Base-by-base conservation (phyloP, 2,888 invertebrate genomes). In the Eupithecia dodoneata region DNA sequence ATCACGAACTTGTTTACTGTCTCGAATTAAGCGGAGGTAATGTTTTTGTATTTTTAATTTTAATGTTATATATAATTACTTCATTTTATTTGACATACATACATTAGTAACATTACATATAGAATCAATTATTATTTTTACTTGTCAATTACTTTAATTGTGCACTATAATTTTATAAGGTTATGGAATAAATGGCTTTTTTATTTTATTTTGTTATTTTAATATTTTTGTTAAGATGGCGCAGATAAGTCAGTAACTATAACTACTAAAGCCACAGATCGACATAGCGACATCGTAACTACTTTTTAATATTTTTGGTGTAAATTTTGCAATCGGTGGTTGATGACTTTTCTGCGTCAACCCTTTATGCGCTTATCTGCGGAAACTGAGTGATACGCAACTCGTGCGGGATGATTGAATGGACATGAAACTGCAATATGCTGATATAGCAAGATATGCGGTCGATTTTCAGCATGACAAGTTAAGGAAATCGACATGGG, bases 21-120 rank as follows among this genome's bases (percentile, higher is more conserved):
- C 91, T 90, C 76, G 93, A 94, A 86, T 85, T 83, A 52, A 90
- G 85, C 81, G 84, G 88, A 81, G 93, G 93, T 93, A 76, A 81
- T 47, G 4, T 30, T 18, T 63, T 30, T 9, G 30, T 30, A 30
- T 30, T 30, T 30, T 30, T 30, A 30, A 30, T 30, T 30, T 30
- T 30, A 30, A 30, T 30, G 30, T 30, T 30, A 30, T 30, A 30
- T 30, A 30, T 30, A 30, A 1, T 30, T 30, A 30, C 30, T 30
- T 30, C 1, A 30, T 30, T 30, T 30, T 30, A 30, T 30, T 30
- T 30, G 30, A 30, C 30, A 30, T 30, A 30, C 30, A 30, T 30
- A 30, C 30, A 30, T 30, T 30, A 30, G 30, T 30, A 30, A 30
- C 30, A 30, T 30, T 30, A 30, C 30, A 30, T 30, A 30, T 30